phyloP scores from a whole-genome alignment of 2,113 vertebrate species.

The Corapipo altera region DNA sequence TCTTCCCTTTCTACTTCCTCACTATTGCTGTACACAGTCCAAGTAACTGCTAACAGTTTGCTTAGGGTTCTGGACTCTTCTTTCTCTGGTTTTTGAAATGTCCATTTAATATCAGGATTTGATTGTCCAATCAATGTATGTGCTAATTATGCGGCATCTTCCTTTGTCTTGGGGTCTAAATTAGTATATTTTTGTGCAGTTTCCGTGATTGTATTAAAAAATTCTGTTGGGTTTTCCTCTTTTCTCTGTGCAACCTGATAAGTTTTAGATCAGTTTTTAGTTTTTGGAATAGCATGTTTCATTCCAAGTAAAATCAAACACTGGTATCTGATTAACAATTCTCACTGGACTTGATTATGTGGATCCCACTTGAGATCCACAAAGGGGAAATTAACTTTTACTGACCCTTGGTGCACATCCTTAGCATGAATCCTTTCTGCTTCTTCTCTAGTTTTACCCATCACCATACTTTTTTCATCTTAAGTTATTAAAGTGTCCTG shows the following conservation, averaged over 20 bases:
- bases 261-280: background rate
- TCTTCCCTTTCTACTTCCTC: background rate
- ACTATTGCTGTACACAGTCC: background rate
- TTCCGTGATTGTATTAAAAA: background rate
- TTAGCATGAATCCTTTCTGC: background rate
- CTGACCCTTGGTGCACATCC: background rate
- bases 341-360: background rate
- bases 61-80: background rate
- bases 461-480: background rate
- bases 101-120: background rate
- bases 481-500: background rate
- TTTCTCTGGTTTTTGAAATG: background rate
- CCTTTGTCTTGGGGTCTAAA: background rate
- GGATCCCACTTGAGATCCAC: background rate
- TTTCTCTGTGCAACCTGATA: background rate
- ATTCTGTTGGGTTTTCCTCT: background rate
- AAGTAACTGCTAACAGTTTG: background rate
- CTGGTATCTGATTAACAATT: background rate
- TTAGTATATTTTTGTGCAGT: background rate
- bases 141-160: background rate
- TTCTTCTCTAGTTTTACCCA: background rate
- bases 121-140: background rate
- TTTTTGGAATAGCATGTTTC: background rate
- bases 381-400: background rate
- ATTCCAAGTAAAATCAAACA: background rate